A percentile compares a stretch with the other conserved stretches of the same genome.
phyloP scores from a whole-genome alignment of 2,888 invertebrate genomes.

The Cloeon dipterum region DNA sequence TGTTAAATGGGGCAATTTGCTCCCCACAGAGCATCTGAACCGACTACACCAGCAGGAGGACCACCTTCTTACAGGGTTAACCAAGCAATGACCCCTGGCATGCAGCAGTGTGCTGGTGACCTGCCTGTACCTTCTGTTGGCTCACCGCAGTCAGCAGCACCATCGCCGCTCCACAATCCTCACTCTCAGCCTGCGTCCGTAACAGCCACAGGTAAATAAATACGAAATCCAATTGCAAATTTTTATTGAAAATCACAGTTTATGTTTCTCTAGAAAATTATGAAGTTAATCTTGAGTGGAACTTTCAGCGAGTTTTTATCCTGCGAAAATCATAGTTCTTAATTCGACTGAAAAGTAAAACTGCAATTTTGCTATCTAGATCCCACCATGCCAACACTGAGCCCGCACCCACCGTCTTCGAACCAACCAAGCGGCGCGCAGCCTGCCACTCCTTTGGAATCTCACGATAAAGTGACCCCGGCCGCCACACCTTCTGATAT shows the following conservation, averaged over 20 bases:
- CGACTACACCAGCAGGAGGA: constrained; percentile 33
- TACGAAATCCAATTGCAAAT: too few species aligned
- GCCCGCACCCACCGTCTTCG: constrained; percentile 36
- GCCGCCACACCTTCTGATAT: constrained; percentile 15
- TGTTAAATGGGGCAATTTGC: too few species aligned
- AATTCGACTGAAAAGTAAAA: too few species aligned
- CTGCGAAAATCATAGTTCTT: too few species aligned
- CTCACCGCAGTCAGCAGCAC: constrained; percentile 38
- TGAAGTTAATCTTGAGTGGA: too few species aligned
- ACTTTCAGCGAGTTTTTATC: too few species aligned
- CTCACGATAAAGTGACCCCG: constrained; percentile 15
- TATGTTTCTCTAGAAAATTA: too few species aligned
- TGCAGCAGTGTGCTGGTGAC: constrained; percentile 20
- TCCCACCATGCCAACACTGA: constrained; percentile 44
- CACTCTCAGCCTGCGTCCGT: constrained; percentile 44
- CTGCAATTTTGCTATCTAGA: too few species aligned
- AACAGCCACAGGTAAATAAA: constrained; percentile 21
- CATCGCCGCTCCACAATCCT: constrained; percentile 45
- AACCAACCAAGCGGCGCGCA: constrained; percentile 9
- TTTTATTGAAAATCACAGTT: too few species aligned
- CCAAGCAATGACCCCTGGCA: constrained; percentile 13
- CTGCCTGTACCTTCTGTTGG: constrained; percentile 32
- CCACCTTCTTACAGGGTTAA: constrained; percentile 38
- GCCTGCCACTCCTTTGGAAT: constrained; percentile 9
- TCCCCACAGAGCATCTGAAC: constrained; percentile 14